Base-by-base conservation (phyloP, 2,113 vertebrate genomes). In the Prunella himalayana region DNA sequence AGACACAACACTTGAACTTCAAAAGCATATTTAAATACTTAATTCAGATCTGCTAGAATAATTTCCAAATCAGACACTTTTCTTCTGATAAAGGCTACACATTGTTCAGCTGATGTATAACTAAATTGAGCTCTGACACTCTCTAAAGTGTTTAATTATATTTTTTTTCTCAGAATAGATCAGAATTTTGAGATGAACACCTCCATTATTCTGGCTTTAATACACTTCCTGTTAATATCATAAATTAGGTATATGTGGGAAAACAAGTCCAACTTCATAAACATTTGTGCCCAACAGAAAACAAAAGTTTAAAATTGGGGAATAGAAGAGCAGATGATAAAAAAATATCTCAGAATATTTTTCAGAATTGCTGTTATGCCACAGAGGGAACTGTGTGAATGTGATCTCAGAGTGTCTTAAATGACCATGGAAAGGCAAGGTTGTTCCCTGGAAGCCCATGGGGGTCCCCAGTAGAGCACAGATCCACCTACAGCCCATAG, bases 401-500 rank as follows among this genome's bases (percentile, higher is more conserved):
- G 18, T 66, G 66, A 82, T 49, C 47, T 90, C 24, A 66, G 42
- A 5, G 27, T 47, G 49, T 71, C 35, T 59, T 42, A 50, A 16
- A 54, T 44, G 35, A 5, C 7, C 18, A 2, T 6, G 35, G 15
- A 31, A 20, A 56, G 33, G 7, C 6, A 57, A 80, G 3, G 4
- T 3, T 39, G 17, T 7, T 11, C 28, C 9, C 33, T 33, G 9
- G 17, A 11, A 61, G 28, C 6, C 37, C 0, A 0, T 18, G 35
- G 15, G 37, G 9, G 1, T 53, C 13, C 16, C 49, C 23, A 45
- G 28, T n/a, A 24, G 24, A 60, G 28, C 37, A 75, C 20, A 60
- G 20, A 37, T 33, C 15, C 23, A 54, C 30, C 17, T 31, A 24
- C 9, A 54, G 47, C 17, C 28, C 3, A 0, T 2, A 21, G 22